Percentiles rank a stretch among this genome's conserved stretches.
Evolutionary conservation across 23 tunicate genomes (phyloP).

Genomic region (Botrylloides violaceus): DNA sequence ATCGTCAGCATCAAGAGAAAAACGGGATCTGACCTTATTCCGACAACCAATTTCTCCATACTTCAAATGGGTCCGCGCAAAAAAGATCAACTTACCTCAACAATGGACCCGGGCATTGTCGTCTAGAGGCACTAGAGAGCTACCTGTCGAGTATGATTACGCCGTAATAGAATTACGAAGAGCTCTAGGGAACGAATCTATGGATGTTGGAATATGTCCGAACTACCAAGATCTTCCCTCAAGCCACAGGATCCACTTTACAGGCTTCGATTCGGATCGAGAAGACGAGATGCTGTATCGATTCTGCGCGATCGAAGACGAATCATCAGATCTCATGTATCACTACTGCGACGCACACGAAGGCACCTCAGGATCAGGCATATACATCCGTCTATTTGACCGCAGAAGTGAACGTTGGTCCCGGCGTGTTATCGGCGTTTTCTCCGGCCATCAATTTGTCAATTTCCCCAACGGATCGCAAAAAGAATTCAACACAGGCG

Average conservation of each 20-base stretch:
- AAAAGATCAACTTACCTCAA: conserved; percentile 47
- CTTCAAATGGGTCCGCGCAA: conserved; percentile 70
- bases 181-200: conserved; percentile 37
- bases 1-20: neutral
- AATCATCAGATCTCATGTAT: conserved; percentile 72
- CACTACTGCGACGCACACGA: conserved; percentile 73
- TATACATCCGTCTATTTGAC: conserved; percentile 69
- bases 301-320: conserved; percentile 68
- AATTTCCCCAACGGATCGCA: conserved; percentile 41
- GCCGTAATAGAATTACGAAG: conserved; percentile 69
- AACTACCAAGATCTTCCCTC: conserved; percentile 43
- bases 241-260: conserved; percentile 64
- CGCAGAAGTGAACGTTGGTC: conserved; percentile 35
- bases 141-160: conserved; percentile 68
- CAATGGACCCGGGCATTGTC: conserved; percentile 32
- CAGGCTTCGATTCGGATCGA: conserved; percentile 45
- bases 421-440: conserved; percentile 70
- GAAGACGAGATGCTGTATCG: conserved; percentile 40
- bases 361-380: conserved; percentile 83
- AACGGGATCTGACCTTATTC: conserved; percentile 2
- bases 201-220: conserved; percentile 81
- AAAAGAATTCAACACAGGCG: conserved; percentile 87
- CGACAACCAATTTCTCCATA: conserved; percentile 22
- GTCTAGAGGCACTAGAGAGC: neutral
- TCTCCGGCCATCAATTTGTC: conserved; percentile 87